Evolutionary conservation across 2,113 vertebrate genomes (phyloP).

Genomic region (Atractosteus spatula): DNA sequence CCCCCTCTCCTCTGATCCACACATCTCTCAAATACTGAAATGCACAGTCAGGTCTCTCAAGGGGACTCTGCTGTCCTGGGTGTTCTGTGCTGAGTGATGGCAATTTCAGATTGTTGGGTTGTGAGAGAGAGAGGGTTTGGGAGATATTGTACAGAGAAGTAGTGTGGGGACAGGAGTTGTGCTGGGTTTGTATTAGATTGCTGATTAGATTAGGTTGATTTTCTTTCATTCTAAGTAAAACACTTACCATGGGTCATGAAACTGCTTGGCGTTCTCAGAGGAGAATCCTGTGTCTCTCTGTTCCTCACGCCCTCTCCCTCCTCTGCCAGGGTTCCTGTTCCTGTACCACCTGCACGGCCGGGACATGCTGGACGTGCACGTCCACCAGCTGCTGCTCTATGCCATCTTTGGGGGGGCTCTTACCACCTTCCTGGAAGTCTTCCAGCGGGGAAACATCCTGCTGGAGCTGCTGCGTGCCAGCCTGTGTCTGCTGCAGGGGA

Average conservation of each 20-base stretch:
- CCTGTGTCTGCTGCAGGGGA: constrained; percentile 82
- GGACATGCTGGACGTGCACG: constrained; percentile 77
- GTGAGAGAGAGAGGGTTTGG: too few relatives aligned
- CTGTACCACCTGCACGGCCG: constrained; percentile 89
- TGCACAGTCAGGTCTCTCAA: too few relatives aligned
- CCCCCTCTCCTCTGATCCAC: too few relatives aligned
- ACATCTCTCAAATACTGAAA: too few relatives aligned
- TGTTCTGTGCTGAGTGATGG: too few relatives aligned
- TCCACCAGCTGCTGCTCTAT: constrained; percentile 82
- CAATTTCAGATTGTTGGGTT: too few relatives aligned
- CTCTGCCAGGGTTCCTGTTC: constrained; percentile 81
- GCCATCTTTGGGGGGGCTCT: constrained; percentile 68
- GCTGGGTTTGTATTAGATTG: too few relatives aligned
- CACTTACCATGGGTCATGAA: neutral
- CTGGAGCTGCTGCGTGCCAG: constrained; percentile 81
- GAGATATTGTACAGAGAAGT: too few relatives aligned
- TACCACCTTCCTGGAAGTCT: constrained; percentile 77
- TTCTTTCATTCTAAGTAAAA: neutral
- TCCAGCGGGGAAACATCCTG: constrained; percentile 75
- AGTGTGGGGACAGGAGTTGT: too few relatives aligned
- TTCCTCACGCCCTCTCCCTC: neutral
- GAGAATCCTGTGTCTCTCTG: neutral
- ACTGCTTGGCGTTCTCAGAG: too few relatives aligned
- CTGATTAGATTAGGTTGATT: too few relatives aligned
- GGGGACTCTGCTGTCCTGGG: too few relatives aligned